Percentiles rank a stretch among this genome's conserved stretches.
phyloP scores from a whole-genome alignment of 2,113 vertebrate species.

The Mola mola region DNA sequence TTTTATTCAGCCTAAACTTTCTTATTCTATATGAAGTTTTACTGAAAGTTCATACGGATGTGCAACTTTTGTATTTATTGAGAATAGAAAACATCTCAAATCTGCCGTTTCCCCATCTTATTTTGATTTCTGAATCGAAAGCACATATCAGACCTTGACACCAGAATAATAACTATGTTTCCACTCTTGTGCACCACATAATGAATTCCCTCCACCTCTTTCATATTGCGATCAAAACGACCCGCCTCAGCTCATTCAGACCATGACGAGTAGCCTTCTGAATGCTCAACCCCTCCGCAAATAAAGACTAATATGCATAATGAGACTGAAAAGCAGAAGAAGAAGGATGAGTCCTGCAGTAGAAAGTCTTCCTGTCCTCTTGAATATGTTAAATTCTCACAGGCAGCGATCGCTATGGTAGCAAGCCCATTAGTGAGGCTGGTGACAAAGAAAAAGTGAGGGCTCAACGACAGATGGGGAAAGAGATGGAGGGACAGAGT shows the following conservation, averaged over 20 bases:
- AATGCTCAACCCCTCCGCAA: conserved; percentile 2
- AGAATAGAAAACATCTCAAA: conserved; percentile 6
- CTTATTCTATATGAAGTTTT: too few species aligned
- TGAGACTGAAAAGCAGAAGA: conserved; percentile 26
- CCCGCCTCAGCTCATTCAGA: conserved; percentile 31
- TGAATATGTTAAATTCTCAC: conserved; percentile 41
- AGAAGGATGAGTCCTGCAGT: conserved; percentile 34
- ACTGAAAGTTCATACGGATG: too few species aligned
- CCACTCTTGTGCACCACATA: conserved; percentile 16
- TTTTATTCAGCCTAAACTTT: too few species aligned
- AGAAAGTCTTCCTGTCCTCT: conserved; percentile 37
- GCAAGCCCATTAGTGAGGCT: conserved; percentile 50
- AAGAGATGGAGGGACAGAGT: conserved; percentile 30
- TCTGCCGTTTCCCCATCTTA: not conserved
- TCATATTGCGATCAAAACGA: conserved; percentile 50
- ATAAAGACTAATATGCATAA: conserved; percentile 29
- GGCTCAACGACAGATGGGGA: not conserved
- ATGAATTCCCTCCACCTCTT: conserved; percentile 36
- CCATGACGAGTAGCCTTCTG: conserved; percentile 24
- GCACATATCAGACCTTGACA: conserved; percentile 12
- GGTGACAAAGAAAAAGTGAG: not conserved
- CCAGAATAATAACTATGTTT: conserved; percentile 36
- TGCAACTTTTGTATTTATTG: not conserved
- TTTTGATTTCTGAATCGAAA: conserved; percentile 18
- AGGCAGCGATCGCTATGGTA: conserved; percentile 55